Evolutionary conservation across 2,797 vertebrate species (phyloP).

Genomic region (Hybognathus amarus): DNA sequence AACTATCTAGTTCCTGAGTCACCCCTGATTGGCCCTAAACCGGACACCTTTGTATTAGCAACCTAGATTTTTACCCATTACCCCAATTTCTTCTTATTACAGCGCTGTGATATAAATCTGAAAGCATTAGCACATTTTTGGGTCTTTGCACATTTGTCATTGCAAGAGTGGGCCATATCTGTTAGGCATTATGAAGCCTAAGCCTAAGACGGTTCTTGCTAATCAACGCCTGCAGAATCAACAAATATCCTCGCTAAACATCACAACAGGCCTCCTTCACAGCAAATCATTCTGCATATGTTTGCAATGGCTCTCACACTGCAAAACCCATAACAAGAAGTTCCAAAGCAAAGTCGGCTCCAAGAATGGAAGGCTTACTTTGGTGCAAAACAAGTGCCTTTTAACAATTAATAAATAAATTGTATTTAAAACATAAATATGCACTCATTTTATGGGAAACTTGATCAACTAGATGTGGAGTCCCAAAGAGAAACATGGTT

Average conservation of each 20-base stretch:
- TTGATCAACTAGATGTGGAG: constrained; percentile 51
- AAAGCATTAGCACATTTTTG: background rate
- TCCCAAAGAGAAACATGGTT: constrained; percentile 54
- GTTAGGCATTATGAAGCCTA: background rate
- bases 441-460: constrained; percentile 29
- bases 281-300: constrained; percentile 39
- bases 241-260: constrained; percentile 3
- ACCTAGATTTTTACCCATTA: background rate
- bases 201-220: background rate
- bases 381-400: constrained; percentile 27
- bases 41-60: background rate
- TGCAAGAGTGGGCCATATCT: constrained; percentile 2
- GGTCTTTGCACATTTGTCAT: background rate
- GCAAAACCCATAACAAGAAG: constrained; percentile 38
- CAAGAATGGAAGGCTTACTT: constrained; percentile 4
- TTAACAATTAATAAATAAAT: constrained; percentile 50
- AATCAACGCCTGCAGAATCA: background rate
- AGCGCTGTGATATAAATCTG: constrained; percentile 2
- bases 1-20: constrained; percentile 12
- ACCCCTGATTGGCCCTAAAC: background rate
- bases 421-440: constrained; percentile 29
- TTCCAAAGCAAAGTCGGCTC: constrained; percentile 23
- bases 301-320: constrained; percentile 19
- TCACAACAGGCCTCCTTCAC: constrained; percentile 23
- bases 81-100: background rate